phyloP scores from a whole-genome alignment of 1,140 invertebrate genomes.

The Ostrea denselamellosa region DNA sequence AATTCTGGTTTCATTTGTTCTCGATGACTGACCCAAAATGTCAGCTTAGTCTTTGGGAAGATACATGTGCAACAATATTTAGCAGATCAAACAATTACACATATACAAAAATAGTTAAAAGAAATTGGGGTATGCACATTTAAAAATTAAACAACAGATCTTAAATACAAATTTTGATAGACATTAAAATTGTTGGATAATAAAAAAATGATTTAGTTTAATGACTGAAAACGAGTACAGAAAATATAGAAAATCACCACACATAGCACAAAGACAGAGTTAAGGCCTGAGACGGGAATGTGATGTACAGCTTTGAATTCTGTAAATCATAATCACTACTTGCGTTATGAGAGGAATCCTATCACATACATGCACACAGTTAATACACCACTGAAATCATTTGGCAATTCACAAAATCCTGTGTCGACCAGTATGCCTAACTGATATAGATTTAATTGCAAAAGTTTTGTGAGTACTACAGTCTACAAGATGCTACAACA shows the following conservation, averaged over 20 bases:
- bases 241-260: not conserved
- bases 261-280: not conserved
- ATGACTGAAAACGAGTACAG: not conserved
- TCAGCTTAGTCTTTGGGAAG: too few species aligned
- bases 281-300: not conserved
- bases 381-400: not conserved
- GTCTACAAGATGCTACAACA: not conserved
- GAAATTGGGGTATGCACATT: not conserved
- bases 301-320: not conserved
- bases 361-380: not conserved
- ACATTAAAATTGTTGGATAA: not conserved
- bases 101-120: not conserved
- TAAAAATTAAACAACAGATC: not conserved
- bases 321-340: not conserved
- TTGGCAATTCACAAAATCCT: slow-evolving; percentile 37
- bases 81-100: too few species aligned
- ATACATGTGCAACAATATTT: too few species aligned
- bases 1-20: too few species aligned
- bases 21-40: too few species aligned
- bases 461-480: not conserved
- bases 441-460: not conserved
- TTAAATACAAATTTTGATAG: not conserved
- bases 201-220: too few species aligned
- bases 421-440: slow-evolving; percentile 4
- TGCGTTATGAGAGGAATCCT: not conserved